A percentile compares a stretch with the other conserved stretches of the same genome.
phyloP scores from a whole-genome alignment of 2,888 invertebrate species.

The Andrena bucephala region DNA sequence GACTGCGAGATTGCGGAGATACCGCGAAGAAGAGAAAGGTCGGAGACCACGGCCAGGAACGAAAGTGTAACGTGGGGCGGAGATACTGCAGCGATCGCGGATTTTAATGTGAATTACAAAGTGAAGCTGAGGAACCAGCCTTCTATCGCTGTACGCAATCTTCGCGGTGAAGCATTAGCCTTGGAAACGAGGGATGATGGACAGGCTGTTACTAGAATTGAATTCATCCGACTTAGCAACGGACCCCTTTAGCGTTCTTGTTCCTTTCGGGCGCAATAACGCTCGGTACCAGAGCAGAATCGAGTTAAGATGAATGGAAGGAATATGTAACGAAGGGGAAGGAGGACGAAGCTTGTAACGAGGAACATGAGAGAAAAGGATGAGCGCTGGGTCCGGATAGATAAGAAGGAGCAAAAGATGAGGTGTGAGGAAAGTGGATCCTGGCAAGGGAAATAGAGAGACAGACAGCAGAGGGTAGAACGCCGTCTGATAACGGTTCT shows the following conservation, averaged over 20 bases:
- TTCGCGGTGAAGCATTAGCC: not conserved
- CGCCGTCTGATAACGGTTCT: slow-evolving; percentile 73
- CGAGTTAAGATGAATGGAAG: not conserved
- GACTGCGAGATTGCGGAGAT: slow-evolving; percentile 11
- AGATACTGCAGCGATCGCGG: slow-evolving; percentile 22
- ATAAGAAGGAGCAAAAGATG: slow-evolving; percentile 49
- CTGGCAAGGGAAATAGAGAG: slow-evolving; percentile 13
- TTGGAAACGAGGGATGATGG: not conserved
- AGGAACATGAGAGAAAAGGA: not conserved
- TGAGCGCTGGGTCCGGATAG: slow-evolving; percentile 31
- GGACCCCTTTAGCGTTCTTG: not conserved
- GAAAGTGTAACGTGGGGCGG: slow-evolving; percentile 10
- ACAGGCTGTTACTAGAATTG: not conserved
- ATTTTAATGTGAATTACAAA: not conserved
- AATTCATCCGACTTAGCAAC: not conserved
- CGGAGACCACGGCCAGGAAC: slow-evolving; percentile 7
- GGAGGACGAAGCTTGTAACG: not conserved
- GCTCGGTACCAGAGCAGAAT: not conserved
- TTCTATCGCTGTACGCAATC: not conserved
- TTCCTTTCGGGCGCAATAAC: not conserved
- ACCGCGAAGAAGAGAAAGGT: slow-evolving; percentile 8
- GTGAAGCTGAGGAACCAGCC: not conserved
- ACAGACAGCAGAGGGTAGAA: slow-evolving; percentile 21
- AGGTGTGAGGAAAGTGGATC: slow-evolving; percentile 40
- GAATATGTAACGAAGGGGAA: not conserved